Base-by-base conservation (phyloP, 2,888 invertebrate genomes). In the Drosophila pseudotalamancana region DNA sequence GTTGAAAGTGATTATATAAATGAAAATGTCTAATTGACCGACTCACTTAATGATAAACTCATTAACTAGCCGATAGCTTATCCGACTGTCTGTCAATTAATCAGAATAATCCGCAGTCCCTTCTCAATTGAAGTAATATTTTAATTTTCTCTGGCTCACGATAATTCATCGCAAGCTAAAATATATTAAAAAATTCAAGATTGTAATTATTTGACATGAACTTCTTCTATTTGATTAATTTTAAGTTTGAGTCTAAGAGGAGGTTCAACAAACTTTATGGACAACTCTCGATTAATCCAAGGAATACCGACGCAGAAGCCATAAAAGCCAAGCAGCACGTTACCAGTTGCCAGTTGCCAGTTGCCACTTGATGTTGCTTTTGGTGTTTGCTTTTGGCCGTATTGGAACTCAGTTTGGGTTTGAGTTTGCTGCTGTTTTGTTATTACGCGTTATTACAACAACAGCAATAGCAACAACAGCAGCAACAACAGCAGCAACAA, bases 391-490 rank as follows among this genome's bases (percentile, higher is more conserved):
- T 77, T 53, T 59, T 74, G 73, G 70, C 64, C 64, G 66, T 70
- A 84, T 84, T 81, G 84, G 50, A 73, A 78, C 42, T 55, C 42
- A 48, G 71, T 40, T 71, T 48, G 43, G 50, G 59, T 55, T 49
- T 48, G 35, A 25, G 37, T 18, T 49, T 61, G 62, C 48, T 42
- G 68, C 76, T 53, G 60, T 70, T 74, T 63, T 56, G 71, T 74
- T 64, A 82, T 84, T 81, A 81, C 77, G 74, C 85, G 72, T 85
- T 85, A 78, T 81, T 74, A 67, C 85, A 84, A 59, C 64, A 74
- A 69, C 73, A 72, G 8, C 27, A 43, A 18, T 16, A 56, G n/a
- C 25, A 50, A 40, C 45, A 57, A 40, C 34, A 67, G 53, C 61
- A 63, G 45, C 46, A 43, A 51, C 27, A n/a, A 32, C n/a, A n/a